Percentiles rank a stretch among this genome's conserved stretches.
Conservation (phyloP, 2,797 vertebrate species). For the Esox lucius region DNA sequence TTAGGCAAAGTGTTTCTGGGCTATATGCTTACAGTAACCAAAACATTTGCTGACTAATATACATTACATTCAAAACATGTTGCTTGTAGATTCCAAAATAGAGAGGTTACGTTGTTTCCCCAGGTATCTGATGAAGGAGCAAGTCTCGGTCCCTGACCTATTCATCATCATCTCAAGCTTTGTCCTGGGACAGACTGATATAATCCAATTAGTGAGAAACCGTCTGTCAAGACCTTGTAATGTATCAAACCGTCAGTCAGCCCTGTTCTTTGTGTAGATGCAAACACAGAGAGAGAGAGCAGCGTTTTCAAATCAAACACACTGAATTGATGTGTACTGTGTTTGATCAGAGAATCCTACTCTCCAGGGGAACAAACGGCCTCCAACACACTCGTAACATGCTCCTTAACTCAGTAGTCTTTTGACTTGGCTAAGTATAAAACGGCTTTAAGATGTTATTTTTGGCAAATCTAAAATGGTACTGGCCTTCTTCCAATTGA, state of each 20-base stretch:
- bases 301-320: neutral
- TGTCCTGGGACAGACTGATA: neutral
- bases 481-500: neutral
- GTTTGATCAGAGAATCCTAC: neutral
- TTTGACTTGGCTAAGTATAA: no score
- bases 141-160: neutral
- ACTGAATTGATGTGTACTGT: neutral
- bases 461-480: neutral
- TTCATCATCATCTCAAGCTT: neutral
- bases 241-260: neutral
- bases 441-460: neutral
- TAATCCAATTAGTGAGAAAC: neutral
- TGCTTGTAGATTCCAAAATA: neutral
- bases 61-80: neutral
- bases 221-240: neutral
- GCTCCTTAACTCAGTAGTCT: no score
- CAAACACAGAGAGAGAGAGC: neutral
- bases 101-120: neutral
- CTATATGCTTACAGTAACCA: neutral
- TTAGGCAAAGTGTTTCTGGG: neutral
- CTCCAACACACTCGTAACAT: no score
- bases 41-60: neutral
- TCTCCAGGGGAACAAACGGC: no score
- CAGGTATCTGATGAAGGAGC: neutral
- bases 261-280: neutral